Evolutionary conservation across 2,888 invertebrate genomes (phyloP).

Genomic region (Metopia argyrocephala): DNA sequence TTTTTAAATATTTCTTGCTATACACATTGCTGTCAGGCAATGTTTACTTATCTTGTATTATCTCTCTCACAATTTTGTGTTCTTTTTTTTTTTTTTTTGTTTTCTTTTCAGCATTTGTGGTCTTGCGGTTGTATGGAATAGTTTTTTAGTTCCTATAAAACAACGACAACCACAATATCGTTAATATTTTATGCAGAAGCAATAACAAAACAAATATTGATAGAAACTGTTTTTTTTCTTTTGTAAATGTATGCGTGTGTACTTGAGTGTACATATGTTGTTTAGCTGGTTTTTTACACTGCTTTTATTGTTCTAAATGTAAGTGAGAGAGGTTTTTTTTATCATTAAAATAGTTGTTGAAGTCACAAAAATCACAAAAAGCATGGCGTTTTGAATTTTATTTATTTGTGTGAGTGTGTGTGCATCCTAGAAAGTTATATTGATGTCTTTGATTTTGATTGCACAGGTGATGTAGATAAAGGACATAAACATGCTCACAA

Average conservation of each 20-base stretch:
- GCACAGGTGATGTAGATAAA: conserved; percentile 34
- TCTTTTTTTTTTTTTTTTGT: conserved; percentile 66
- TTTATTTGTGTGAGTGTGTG: not conserved
- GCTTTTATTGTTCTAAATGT: too few relatives aligned
- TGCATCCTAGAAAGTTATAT: conserved; percentile 9
- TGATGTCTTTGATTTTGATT: conserved; percentile 34
- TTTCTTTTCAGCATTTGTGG: conserved; percentile 66
- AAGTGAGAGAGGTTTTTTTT: conserved; percentile 41
- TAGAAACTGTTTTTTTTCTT: conserved; percentile 36
- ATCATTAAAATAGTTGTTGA: conserved; percentile 21
- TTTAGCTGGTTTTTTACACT: not conserved
- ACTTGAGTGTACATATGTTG: not conserved
- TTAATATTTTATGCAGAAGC: conserved; percentile 23
- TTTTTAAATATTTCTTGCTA: conserved; percentile 34
- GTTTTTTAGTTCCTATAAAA: conserved; percentile 47
- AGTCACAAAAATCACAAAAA: conserved; percentile 51
- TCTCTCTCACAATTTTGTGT: conserved; percentile 59
- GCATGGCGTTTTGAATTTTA: conserved; percentile 55
- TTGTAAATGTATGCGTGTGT: too few relatives aligned
- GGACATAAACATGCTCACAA: too few relatives aligned
- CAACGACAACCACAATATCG: conserved; percentile 28
- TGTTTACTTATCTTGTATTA: conserved; percentile 69
- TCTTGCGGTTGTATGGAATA: conserved; percentile 45
- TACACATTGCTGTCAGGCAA: conserved; percentile 59
- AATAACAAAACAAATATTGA: conserved; percentile 58